These are phyloP conservation scores for Listronotus oregonensis DNA, from an alignment of 1,140 invertebrate species.

Conservation along the genomic window DNA sequence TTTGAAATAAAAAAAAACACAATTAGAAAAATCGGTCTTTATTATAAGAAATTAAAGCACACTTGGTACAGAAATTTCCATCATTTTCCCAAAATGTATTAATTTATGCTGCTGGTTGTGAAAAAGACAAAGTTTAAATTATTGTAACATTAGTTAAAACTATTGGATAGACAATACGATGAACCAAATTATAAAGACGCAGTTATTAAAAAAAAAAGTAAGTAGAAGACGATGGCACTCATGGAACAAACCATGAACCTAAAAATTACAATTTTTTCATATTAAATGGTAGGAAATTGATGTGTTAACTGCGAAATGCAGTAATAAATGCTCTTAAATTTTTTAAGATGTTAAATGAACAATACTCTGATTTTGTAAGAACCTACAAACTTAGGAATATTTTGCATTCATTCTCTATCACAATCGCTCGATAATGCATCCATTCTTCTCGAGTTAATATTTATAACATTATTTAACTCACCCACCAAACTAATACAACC, in stretches of 20 bases:
- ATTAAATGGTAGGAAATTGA: conserved; percentile 46
- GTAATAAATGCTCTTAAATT: conserved; percentile 47
- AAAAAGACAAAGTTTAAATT: conserved; percentile 43
- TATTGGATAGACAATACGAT: conserved; percentile 5
- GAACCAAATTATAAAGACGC: conserved; percentile 18
- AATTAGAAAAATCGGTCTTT: conserved; percentile 55
- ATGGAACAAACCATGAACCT: conserved; percentile 36
- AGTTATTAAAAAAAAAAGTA: conserved; percentile 36
- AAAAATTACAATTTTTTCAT: conserved; percentile 44
- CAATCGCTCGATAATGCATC: conserved; percentile 38
- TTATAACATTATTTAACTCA: conserved; percentile 15
- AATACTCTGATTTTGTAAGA: conserved; percentile 45
- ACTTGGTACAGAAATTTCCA: conserved; percentile 55
- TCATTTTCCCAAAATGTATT: conserved; percentile 38
- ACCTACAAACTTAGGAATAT: conserved; percentile 39
- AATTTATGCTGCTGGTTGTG: conserved; percentile 37
- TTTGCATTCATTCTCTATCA: conserved; percentile 35
- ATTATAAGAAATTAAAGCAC: conserved; percentile 57
- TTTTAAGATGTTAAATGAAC: conserved; percentile 45
- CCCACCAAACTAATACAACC: conserved; percentile 40
- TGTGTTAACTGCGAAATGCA: conserved; percentile 33
- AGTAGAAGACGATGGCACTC: conserved; percentile 49
- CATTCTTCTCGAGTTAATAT: conserved; percentile 28
- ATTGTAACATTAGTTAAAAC: conserved; percentile 27
- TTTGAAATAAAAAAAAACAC: conserved; percentile 10